phyloP scores from a whole-genome alignment of 2,797 vertebrate genomes.

The Enteromius fasciolatus region DNA sequence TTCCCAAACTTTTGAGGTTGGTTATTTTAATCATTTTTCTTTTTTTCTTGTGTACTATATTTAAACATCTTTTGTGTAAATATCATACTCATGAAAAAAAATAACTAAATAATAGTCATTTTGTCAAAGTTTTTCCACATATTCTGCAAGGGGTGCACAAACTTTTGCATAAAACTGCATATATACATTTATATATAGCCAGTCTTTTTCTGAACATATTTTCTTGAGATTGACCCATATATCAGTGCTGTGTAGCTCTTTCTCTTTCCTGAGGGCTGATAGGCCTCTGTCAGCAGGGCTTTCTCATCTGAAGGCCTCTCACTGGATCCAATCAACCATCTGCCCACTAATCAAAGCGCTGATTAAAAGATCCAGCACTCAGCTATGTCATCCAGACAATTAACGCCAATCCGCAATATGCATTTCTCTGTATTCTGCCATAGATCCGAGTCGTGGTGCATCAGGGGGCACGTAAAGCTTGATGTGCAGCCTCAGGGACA shows the following conservation, averaged over 20 bases:
- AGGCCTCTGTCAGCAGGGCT: no score
- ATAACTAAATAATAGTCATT: no score
- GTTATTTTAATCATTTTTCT: no score
- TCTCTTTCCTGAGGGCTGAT: neutral
- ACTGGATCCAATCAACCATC: conserved; percentile 50
- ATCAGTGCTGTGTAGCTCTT: conserved; percentile 5
- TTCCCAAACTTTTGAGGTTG: no score
- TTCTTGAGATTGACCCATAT: conserved; percentile 7
- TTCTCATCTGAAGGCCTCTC: conserved; percentile 47
- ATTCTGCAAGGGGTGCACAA: no score
- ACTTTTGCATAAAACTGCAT: no score
- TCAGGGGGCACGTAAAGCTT: neutral
- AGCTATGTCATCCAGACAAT: conserved; percentile 47
- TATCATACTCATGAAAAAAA: no score
- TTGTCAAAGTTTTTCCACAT: no score
- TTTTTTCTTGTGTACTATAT: no score
- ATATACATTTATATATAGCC: neutral
- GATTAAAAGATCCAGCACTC: conserved; percentile 53
- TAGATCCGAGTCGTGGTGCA: neutral
- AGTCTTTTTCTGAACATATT: neutral
- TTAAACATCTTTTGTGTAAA: no score
- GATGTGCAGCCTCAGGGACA: neutral
- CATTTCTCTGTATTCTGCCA: neutral
- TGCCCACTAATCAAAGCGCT: conserved; percentile 51
- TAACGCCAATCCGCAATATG: conserved; percentile 5